A percentile compares a stretch with the other conserved stretches of the same genome.
These are phyloP conservation scores for Phymastichus coffea DNA, from an alignment of 1,140 invertebrate genomes.

Conservation along the genomic window DNA sequence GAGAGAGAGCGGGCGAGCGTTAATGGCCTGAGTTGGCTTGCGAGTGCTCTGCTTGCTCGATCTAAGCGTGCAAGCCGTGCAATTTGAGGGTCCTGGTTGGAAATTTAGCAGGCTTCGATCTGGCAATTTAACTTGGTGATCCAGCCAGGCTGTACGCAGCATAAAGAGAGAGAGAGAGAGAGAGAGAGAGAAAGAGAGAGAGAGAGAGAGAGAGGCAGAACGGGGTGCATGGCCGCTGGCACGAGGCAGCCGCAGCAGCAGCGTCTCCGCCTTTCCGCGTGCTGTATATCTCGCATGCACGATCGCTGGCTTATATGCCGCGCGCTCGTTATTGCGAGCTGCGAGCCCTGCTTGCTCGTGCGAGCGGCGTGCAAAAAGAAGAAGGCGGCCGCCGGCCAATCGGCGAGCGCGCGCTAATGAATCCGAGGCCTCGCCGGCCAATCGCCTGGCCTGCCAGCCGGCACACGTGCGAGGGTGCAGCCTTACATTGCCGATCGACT, in stretches of 20 bases:
- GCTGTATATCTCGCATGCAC: too few species aligned
- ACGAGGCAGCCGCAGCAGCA: neutral
- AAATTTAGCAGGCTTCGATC: slow-evolving; percentile 27
- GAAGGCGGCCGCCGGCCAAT: slow-evolving; percentile 41
- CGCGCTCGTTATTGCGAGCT: too few species aligned
- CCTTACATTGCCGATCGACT: too few species aligned
- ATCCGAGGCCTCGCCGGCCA: slow-evolving; percentile 46
- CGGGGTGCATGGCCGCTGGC: neutral
- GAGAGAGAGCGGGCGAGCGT: too few species aligned
- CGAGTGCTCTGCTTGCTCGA: neutral
- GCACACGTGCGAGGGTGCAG: too few species aligned
- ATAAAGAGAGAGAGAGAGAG: slow-evolving; percentile 44
- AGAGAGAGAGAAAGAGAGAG: slow-evolving; percentile 1
- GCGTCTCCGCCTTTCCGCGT: too few species aligned
- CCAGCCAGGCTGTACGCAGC: too few species aligned
- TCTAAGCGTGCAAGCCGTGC: slow-evolving; percentile 17
- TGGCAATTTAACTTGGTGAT: slow-evolving; percentile 30
- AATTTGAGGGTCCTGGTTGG: slow-evolving; percentile 24
- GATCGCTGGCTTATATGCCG: too few species aligned
- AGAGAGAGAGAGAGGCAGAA: slow-evolving; percentile 13
- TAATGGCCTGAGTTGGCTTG: neutral
- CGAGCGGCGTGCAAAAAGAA: too few species aligned
- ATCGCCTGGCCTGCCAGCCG: slow-evolving; percentile 32
- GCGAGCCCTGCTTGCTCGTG: too few species aligned
- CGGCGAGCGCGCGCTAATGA: slow-evolving; percentile 45